Base-by-base conservation (phyloP, 2,113 vertebrate genomes). In the Ptyas mucosa region DNA sequence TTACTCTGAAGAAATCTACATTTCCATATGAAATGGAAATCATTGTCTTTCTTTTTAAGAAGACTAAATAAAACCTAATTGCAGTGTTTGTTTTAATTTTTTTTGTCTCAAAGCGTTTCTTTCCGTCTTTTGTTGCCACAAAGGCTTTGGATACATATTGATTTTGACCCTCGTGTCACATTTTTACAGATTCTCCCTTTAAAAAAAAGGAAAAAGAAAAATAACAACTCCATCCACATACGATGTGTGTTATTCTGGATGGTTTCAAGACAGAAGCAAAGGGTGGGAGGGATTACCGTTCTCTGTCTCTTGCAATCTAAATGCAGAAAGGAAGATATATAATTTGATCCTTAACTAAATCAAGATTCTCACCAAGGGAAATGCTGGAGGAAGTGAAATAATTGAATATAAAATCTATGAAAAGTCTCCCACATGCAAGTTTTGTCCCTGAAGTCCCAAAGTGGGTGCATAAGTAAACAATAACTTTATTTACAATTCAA, bases 21-120 rank as follows among this genome's bases (percentile, higher is more conserved):
- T 95, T 97, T 97, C 96, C 94, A 95, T 95, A 97, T 95, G 94
- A 97, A 97, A 96, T 95, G 92, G 94, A 96, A 95, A 96, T 96
- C 96, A 96, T 96, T 96, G 96, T 96, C 94, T 96, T 96, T 93
- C 95, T 95, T 94, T 43, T 96, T 93, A 93, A 97, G 96, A 97
- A 95, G 93, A 94, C 95, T 96, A 97, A 96, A 95, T 94, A 94
- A 96, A 96, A 97, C 96, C 95, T 96, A 97, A 96, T 96, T 93
- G 93, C 88, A 95, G 91, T 96, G 89, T 93, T 96, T 95, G 91
- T 95, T 97, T 97, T 97, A 96, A 85, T 57, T 85, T 91, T 91
- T 96, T 96, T 96, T 94, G 91, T 93, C 93, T 97, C 94, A 95
- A 87, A 96, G 95, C 95, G 92, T 92, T 96, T 97, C 95, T 95